phyloP scores from a whole-genome alignment of 2,888 invertebrate species.

The Leucophenga montana region DNA sequence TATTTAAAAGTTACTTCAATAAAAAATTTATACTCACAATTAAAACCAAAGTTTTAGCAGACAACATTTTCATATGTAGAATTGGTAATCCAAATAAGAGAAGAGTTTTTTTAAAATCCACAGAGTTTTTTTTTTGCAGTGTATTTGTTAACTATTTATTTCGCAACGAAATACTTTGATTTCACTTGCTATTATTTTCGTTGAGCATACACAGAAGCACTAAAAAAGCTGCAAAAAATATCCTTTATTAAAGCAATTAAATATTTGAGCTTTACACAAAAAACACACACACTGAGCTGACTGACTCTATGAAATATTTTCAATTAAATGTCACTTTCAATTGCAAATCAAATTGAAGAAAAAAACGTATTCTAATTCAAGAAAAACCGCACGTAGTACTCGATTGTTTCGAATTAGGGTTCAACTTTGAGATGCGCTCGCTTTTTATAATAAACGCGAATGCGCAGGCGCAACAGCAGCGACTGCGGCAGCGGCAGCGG shows the following conservation, averaged over 20 bases:
- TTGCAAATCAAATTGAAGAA: neutral
- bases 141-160: conserved; percentile 1
- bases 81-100: conserved; percentile 17
- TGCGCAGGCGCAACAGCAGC: conserved; percentile 40
- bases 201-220: neutral
- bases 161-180: neutral
- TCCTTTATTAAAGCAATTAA: no score
- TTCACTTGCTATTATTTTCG: conserved; percentile 15
- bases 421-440: conserved; percentile 62
- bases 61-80: conserved; percentile 52
- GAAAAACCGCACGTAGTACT: conserved; percentile 64
- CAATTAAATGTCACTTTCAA: neutral
- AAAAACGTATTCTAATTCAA: conserved; percentile 8
- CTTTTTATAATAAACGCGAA: conserved; percentile 64
- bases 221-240: no score
- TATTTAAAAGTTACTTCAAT: neutral
- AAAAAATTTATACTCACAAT: conserved; percentile 54
- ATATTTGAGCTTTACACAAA: no score
- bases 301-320: no score
- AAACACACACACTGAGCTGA: neutral
- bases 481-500: conserved; percentile 24
- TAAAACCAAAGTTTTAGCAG: conserved; percentile 54
- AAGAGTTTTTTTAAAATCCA: neutral
- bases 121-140: conserved; percentile 24
- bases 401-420: conserved; percentile 68